Conservation (phyloP, 1,140 invertebrate genomes). For the Lerema accius region DNA sequence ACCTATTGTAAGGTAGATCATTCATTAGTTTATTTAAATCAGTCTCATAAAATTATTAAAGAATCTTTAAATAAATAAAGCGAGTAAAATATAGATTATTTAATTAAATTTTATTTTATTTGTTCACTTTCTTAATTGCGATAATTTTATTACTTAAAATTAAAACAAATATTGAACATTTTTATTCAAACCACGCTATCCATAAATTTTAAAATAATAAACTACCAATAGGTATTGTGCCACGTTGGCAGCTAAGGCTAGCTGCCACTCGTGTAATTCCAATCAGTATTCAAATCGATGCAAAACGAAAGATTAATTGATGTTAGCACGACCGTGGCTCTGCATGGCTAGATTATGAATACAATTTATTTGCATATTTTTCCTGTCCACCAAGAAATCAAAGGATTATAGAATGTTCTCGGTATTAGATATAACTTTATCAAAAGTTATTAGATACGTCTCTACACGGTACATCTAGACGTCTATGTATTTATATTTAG, state of each 20-base stretch:
- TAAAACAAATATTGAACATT: too few species aligned
- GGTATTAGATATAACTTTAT: too few species aligned
- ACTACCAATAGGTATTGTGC: slow-evolving; percentile 25
- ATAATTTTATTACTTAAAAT: too few species aligned
- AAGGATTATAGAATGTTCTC: slow-evolving; percentile 1
- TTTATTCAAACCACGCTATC: slow-evolving; percentile 1
- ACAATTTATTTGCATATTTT: slow-evolving; percentile 43
- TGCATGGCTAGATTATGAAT: slow-evolving; percentile 49
- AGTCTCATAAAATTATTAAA: too few species aligned
- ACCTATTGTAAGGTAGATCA: too few species aligned
- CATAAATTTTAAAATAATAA: slow-evolving; percentile 20
- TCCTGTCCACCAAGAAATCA: slow-evolving; percentile 12
- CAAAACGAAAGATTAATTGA: slow-evolving; percentile 67
- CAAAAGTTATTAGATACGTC: too few species aligned
- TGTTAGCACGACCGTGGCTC: slow-evolving; percentile 48
- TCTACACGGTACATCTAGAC: slow-evolving; percentile 1
- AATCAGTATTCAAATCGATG: slow-evolving; percentile 71
- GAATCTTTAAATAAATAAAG: too few species aligned
- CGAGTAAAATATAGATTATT: too few species aligned
- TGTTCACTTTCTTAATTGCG: too few species aligned
- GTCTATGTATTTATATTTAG: slow-evolving; percentile 3
- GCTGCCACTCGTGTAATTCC: slow-evolving; percentile 52
- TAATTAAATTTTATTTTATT: too few species aligned
- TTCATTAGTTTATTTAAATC: too few species aligned
- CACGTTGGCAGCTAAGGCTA: slow-evolving; percentile 17